Evolutionary conservation across 2,888 invertebrate genomes (phyloP), one percentile per base, ranked within the genome.

Genomic region (Drosophila neonasuta): DNA sequence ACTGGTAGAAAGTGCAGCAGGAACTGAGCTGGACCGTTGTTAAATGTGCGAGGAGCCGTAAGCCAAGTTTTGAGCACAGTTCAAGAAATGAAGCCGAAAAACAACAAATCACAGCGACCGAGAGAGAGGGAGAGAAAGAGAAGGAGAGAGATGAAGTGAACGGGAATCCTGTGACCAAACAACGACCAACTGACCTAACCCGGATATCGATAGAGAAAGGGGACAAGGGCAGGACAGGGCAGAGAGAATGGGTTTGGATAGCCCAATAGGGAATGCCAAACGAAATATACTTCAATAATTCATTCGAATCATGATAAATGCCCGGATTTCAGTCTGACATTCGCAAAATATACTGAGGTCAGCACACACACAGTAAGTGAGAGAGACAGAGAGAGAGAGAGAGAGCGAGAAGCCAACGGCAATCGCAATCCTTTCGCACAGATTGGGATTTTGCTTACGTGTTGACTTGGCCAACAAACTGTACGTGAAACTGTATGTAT

Each of bases 221-320:
- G 20, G 42, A 4, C 6, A 8, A 32, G 17, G 29, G 24, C 4
- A 5, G 34, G 13, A 29, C n/a, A 15, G 46, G 24, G 24, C 24
- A 24, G 24, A 24, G 42, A 32, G 11, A 8, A 54, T 32, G 56
- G 46, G 36, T 64, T 59, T 42, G 42, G 76, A 75, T 71, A 39
- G 71, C 49, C 69, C 74, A 72, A 68, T 70, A 13, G 75, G 75
- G 72, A 78, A 66, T 74, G 70, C 68, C 72, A 68, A 68, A 60
- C 69, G 75, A 75, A 74, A 78, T 78, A 68, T 70, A 70, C 75
- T 72, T 78, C 79, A 78, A 78, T 78, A 78, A 78, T 78, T 78
- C 77, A 78, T 78, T 78, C 59, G 70, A 78, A 78, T 78, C 77
- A 78, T 78, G 77, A 78, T 78, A 78, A 78, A 78, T 78, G 77